Percentiles rank a stretch among this genome's conserved stretches.
phyloP scores from a whole-genome alignment of 2,888 invertebrate genomes.

The Drosophila formosana region DNA sequence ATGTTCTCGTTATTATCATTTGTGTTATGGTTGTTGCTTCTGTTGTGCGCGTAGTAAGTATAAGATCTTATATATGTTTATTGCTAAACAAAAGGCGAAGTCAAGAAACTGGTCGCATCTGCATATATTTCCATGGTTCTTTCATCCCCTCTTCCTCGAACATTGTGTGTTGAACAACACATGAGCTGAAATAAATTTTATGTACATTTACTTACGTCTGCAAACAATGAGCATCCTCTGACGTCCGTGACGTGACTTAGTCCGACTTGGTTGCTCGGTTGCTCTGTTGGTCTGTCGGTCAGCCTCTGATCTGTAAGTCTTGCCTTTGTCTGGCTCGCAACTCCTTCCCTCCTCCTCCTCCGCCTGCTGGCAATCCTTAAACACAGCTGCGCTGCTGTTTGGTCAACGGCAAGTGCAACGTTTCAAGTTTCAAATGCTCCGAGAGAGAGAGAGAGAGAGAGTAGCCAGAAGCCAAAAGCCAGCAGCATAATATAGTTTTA shows the following conservation, averaged over 20 bases:
- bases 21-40: slow-evolving; percentile 58
- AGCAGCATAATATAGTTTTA: slow-evolving; percentile 69
- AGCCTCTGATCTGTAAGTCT: slow-evolving; percentile 8
- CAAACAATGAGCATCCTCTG: slow-evolving; percentile 70
- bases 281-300: slow-evolving; percentile 38
- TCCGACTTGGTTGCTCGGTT: slow-evolving; percentile 55
- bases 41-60: slow-evolving; percentile 18
- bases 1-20: slow-evolving; percentile 40
- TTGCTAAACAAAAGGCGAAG: slow-evolving; percentile 70
- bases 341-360: slow-evolving; percentile 34
- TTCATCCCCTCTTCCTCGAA: background rate
- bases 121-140: slow-evolving; percentile 68
- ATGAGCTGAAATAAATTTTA: slow-evolving; percentile 73
- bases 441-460: background rate
- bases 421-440: slow-evolving; percentile 63
- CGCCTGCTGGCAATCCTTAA: background rate
- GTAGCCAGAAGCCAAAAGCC: slow-evolving; percentile 27
- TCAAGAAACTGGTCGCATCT: slow-evolving; percentile 72
- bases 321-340: slow-evolving; percentile 38
- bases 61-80: slow-evolving; percentile 70
- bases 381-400: slow-evolving; percentile 48
- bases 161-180: slow-evolving; percentile 24
- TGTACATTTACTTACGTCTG: slow-evolving; percentile 79
- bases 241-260: slow-evolving; percentile 70
- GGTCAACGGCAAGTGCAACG: slow-evolving; percentile 72